These are phyloP conservation scores for Ctena decussata DNA, from an alignment of 2,888 invertebrate species.

Conservation along the genomic window DNA sequence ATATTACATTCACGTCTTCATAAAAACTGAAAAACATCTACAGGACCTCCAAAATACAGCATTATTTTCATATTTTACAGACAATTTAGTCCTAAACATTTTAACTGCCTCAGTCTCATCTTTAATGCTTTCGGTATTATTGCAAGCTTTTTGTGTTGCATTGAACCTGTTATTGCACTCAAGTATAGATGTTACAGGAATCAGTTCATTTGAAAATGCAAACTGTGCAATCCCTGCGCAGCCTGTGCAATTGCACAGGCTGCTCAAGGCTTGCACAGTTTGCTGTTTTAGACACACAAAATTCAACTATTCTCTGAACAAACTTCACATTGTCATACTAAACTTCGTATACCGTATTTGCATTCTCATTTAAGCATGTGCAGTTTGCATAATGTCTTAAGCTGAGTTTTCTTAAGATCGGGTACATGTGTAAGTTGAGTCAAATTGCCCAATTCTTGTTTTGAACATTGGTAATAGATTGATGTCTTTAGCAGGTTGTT, in stretches of 20 bases:
- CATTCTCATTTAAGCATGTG: too few species aligned
- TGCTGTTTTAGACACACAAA: too few species aligned
- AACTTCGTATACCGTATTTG: too few species aligned
- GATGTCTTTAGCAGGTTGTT: background rate
- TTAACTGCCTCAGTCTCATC: background rate
- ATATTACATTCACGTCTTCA: background rate
- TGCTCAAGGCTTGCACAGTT: too few species aligned
- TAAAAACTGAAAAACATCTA: background rate
- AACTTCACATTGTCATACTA: too few species aligned
- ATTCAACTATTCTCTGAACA: too few species aligned
- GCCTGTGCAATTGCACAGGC: too few species aligned
- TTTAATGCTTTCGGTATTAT: background rate
- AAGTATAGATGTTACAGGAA: background rate
- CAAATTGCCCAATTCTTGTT: conserved; percentile 9
- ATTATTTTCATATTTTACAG: background rate
- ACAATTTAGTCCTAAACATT: background rate
- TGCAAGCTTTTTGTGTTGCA: background rate
- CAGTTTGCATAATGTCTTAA: too few species aligned
- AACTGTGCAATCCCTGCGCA: too few species aligned
- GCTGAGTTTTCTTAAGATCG: too few species aligned
- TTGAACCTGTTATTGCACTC: background rate
- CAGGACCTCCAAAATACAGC: background rate
- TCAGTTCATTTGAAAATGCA: too few species aligned
- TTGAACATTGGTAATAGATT: background rate
- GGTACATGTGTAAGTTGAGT: conserved; percentile 15